phyloP scores from a whole-genome alignment of 2,113 vertebrate species.

The Desmodus rotundus region DNA sequence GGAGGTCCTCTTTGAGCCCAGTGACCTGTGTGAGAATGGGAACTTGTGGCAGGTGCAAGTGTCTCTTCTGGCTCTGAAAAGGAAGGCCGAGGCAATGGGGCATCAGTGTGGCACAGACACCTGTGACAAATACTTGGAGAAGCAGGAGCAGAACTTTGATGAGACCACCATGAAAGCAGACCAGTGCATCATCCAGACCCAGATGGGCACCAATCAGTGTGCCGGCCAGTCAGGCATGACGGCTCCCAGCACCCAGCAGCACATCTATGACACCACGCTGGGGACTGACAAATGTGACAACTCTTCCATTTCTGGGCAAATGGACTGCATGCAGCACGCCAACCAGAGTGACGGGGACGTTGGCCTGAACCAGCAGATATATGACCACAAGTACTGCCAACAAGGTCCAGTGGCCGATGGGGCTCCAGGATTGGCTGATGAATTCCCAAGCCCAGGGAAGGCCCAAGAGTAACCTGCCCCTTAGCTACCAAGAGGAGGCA shows the following conservation, averaged over 20 bases:
- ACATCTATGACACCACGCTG: slow-evolving; percentile 90
- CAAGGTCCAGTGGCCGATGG: background rate
- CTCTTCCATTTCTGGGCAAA: slow-evolving; percentile 94
- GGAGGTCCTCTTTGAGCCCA: background rate
- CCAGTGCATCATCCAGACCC: slow-evolving; percentile 78
- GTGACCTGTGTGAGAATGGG: background rate
- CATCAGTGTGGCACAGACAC: slow-evolving; percentile 85
- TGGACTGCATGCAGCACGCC: slow-evolving; percentile 91
- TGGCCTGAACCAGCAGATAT: slow-evolving; percentile 82
- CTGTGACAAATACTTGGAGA: slow-evolving; percentile 91
- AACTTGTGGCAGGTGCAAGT: background rate
- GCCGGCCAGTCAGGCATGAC: slow-evolving; percentile 94
- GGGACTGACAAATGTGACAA: slow-evolving; percentile 93
- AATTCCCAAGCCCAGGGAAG: background rate
- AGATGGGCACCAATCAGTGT: slow-evolving; percentile 97
- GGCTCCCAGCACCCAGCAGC: slow-evolving; percentile 89
- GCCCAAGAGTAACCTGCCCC: background rate
- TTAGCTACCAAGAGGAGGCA: background rate
- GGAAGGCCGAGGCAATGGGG: slow-evolving; percentile 93
- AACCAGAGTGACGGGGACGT: slow-evolving; percentile 94
- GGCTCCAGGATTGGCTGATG: background rate
- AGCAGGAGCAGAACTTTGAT: slow-evolving; percentile 89
- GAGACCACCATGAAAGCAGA: slow-evolving; percentile 93
- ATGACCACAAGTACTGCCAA: too few relatives aligned
- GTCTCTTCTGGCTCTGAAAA: background rate